Percentiles rank a stretch among this genome's conserved stretches.
These are phyloP conservation scores for Omphaloscelis lunosa DNA, from an alignment of 2,888 invertebrate genomes.

Conservation along the genomic window DNA sequence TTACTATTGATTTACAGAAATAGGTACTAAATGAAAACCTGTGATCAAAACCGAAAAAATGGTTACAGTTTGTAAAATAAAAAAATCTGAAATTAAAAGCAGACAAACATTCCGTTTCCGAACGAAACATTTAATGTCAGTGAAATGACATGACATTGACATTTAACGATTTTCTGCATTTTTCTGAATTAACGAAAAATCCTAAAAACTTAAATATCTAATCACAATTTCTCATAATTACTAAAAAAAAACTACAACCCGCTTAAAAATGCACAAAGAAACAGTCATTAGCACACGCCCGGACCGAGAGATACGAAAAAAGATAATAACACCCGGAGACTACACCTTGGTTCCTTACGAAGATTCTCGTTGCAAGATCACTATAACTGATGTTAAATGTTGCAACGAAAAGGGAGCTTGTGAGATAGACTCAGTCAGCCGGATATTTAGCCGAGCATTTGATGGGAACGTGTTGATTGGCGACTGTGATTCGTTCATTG, in stretches of 20 bases:
- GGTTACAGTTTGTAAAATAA: background rate
- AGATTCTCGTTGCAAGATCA: slow-evolving; percentile 84
- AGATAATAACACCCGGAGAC: slow-evolving; percentile 82
- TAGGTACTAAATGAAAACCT: background rate
- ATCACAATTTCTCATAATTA: background rate
- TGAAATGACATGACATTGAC: slow-evolving; percentile 34
- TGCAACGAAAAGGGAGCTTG: slow-evolving; percentile 74
- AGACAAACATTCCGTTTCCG: background rate
- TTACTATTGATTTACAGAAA: too few species aligned
- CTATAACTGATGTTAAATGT: slow-evolving; percentile 78
- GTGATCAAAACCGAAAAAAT: background rate
- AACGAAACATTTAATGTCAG: slow-evolving; percentile 9
- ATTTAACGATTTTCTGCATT: background rate
- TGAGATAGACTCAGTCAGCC: slow-evolving; percentile 80
- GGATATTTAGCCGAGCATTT: slow-evolving; percentile 80
- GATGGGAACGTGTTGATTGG: slow-evolving; percentile 88
- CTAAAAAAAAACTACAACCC: background rate
- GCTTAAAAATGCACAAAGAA: slow-evolving; percentile 76
- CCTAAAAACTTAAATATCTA: background rate
- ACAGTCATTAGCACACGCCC: slow-evolving; percentile 77
- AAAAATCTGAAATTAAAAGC: background rate
- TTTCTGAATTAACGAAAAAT: background rate
- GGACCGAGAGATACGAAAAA: slow-evolving; percentile 84
- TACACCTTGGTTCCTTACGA: slow-evolving; percentile 84
- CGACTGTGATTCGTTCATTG: slow-evolving; percentile 85